phyloP scores from a whole-genome alignment of 1,140 invertebrate species.

The Calliopsis andreniformis region DNA sequence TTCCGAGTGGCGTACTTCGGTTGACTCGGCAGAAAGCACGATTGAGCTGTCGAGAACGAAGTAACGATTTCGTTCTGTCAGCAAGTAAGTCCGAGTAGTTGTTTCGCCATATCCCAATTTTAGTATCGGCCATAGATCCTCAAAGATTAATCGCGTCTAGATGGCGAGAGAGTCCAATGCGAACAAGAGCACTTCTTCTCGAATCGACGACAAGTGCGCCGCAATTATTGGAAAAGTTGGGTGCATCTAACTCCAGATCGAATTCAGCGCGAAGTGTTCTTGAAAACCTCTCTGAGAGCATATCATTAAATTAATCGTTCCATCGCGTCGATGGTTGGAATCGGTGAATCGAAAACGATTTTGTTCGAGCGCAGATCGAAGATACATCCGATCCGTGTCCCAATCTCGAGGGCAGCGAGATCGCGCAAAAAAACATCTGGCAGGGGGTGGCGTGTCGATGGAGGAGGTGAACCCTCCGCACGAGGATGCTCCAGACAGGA shows the following conservation, averaged over 20 bases:
- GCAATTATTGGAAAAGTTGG: conserved; percentile 50
- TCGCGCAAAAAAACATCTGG: background rate
- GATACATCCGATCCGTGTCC: background rate
- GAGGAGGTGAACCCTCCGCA: too few relatives aligned
- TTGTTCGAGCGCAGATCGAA: background rate
- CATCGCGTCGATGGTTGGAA: too few relatives aligned
- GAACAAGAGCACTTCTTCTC: conserved; percentile 17
- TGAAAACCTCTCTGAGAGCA: background rate
- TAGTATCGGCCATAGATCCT: conserved; percentile 21
- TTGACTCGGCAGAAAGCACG: conserved; percentile 19
- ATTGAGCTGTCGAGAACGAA: conserved; percentile 3
- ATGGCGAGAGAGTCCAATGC: background rate
- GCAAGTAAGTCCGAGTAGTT: conserved; percentile 8
- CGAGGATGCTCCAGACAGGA: background rate
- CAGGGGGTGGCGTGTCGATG: background rate
- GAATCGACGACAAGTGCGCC: conserved; percentile 8
- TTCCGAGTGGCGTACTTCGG: background rate
- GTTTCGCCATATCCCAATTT: background rate
- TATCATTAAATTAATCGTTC: background rate
- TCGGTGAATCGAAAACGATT: background rate
- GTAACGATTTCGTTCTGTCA: conserved; percentile 19
- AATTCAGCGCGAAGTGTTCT: background rate
- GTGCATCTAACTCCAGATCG: conserved; percentile 3
- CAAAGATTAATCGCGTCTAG: conserved; percentile 6
- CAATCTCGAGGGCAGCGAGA: background rate